Percentiles rank a stretch among this genome's conserved stretches.
These are phyloP conservation scores for Poeciliopsis paucimaculata DNA, from an alignment of 2,797 vertebrate species.

Conservation along the genomic window DNA sequence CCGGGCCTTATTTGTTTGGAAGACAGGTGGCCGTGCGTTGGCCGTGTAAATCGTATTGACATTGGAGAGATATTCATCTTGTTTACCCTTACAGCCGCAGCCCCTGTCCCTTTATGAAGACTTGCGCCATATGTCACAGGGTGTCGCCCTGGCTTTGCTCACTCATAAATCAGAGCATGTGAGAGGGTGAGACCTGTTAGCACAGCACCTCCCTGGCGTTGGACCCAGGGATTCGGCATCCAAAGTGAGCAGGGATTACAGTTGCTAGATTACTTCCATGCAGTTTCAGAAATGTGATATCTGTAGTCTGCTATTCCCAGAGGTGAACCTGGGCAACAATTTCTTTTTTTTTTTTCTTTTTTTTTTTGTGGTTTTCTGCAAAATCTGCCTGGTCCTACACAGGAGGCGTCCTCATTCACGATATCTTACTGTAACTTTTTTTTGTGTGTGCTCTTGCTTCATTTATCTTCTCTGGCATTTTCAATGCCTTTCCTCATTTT, in stretches of 20 bases:
- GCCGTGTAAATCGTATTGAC: slow-evolving; percentile 81
- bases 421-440: slow-evolving; percentile 58
- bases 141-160: slow-evolving; percentile 76
- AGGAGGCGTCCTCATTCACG: slow-evolving; percentile 55
- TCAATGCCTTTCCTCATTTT: slow-evolving; percentile 65
- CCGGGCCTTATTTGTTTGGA: slow-evolving; percentile 78
- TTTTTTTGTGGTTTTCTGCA: slow-evolving; percentile 20
- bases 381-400: slow-evolving; percentile 63
- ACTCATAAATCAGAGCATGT: slow-evolving; percentile 75
- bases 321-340: slow-evolving; percentile 56
- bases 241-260: slow-evolving; percentile 55
- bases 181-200: slow-evolving; percentile 76
- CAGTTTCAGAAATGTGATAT: slow-evolving; percentile 55
- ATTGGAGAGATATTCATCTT: slow-evolving; percentile 80
- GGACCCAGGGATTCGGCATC: slow-evolving; percentile 56
- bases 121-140: slow-evolving; percentile 79
- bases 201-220: slow-evolving; percentile 68
- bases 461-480: slow-evolving; percentile 69
- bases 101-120: slow-evolving; percentile 78
- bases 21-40: slow-evolving; percentile 81
- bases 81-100: slow-evolving; percentile 76
- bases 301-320: slow-evolving; percentile 47
- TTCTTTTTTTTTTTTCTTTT: slow-evolving; percentile 17
- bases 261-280: slow-evolving; percentile 53
- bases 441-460: slow-evolving; percentile 47